These are phyloP conservation scores for Ferdinandea cuprea DNA, from an alignment of 2,888 invertebrate species.

Conservation along the genomic window DNA sequence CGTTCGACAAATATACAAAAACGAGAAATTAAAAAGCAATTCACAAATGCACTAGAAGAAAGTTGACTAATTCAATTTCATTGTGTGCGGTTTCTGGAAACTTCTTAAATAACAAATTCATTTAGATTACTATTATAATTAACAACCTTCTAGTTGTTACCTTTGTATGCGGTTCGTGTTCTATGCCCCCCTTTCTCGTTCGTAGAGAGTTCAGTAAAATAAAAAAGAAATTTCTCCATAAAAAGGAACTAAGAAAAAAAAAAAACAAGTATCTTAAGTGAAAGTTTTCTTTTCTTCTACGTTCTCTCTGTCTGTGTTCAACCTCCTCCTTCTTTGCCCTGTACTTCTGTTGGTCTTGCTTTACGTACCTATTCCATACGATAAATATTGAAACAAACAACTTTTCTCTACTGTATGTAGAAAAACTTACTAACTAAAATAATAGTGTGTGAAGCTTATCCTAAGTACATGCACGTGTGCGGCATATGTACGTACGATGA, in stretches of 20 bases:
- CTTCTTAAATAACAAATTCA: slow-evolving; percentile 14
- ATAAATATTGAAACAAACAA: not conserved
- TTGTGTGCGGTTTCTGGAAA: slow-evolving; percentile 1
- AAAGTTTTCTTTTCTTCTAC: slow-evolving; percentile 41
- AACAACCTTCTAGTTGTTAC: not conserved
- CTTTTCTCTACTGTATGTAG: not conserved
- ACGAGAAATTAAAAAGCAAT: not conserved
- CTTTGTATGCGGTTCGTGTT: not conserved
- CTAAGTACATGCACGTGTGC: slow-evolving; percentile 2
- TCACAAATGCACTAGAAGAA: slow-evolving; percentile 1
- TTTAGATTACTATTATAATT: slow-evolving; percentile 5
- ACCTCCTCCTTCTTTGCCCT: not conserved
- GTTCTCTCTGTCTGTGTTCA: not conserved
- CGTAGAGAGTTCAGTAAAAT: not conserved
- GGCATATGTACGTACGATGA: too few relatives aligned
- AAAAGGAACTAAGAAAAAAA: slow-evolving; percentile 28
- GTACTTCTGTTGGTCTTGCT: slow-evolving; percentile 7
- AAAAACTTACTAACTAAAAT: not conserved
- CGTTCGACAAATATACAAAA: not conserved
- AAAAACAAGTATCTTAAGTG: slow-evolving; percentile 32
- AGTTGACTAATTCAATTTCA: not conserved
- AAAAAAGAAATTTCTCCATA: slow-evolving; percentile 51
- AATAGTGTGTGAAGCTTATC: not conserved
- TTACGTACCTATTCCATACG: not conserved
- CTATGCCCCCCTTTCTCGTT: not conserved